These are phyloP conservation scores for Mirounga angustirostris DNA, from an alignment of 2,113 vertebrate species.

Conservation along the genomic window DNA sequence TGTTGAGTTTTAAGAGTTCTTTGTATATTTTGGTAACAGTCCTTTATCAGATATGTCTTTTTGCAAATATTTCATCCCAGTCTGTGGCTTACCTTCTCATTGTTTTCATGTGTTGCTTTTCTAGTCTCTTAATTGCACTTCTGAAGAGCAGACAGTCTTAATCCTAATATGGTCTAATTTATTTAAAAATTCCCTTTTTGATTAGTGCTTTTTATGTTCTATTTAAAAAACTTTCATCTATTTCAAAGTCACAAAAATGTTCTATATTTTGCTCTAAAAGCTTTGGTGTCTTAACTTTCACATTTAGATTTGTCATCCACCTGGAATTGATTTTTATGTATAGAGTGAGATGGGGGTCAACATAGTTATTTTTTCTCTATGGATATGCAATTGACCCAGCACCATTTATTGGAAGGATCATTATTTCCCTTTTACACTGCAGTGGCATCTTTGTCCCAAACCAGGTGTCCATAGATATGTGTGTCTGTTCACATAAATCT, in stretches of 20 bases:
- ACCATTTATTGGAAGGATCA: not conserved
- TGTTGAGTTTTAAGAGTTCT: not conserved
- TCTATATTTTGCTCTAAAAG: not conserved
- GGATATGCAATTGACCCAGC: not conserved
- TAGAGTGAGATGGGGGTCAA: not conserved
- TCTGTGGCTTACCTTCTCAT: not conserved
- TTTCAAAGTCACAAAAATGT: not conserved
- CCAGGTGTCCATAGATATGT: not conserved
- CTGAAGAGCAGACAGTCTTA: not conserved
- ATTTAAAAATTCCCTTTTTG: not conserved
- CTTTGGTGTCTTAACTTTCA: not conserved
- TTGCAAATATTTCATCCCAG: not conserved
- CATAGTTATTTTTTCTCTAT: not conserved
- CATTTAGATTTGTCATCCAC: slow-evolving; percentile 6
- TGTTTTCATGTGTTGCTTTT: not conserved
- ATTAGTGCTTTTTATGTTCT: not conserved
- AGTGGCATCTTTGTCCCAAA: not conserved
- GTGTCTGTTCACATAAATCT: not conserved
- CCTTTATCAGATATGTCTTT: not conserved
- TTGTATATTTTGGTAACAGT: slow-evolving; percentile 29
- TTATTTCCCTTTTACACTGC: not conserved
- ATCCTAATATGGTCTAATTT: not conserved
- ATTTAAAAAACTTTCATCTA: not conserved
- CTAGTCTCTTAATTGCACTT: not conserved
- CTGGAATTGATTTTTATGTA: not conserved